A percentile compares a stretch with the other conserved stretches of the same genome.
These are phyloP conservation scores for Hofmannophila pseudospretella DNA, from an alignment of 2,888 invertebrate genomes.

Conservation along the genomic window DNA sequence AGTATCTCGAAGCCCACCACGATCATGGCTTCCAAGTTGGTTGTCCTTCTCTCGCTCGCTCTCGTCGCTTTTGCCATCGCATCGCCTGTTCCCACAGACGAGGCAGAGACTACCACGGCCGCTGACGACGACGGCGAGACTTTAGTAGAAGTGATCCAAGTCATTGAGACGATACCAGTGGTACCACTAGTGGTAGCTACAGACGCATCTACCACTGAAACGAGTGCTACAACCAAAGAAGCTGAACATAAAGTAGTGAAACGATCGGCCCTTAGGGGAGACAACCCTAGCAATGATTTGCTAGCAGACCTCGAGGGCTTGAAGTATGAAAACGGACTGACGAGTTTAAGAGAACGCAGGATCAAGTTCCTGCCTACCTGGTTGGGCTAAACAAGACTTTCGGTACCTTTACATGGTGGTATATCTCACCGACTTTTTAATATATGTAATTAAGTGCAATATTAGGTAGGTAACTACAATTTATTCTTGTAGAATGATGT, in stretches of 20 bases:
- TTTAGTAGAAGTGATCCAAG: constrained; percentile 41
- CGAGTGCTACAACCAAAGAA: constrained; percentile 19
- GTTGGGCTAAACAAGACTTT: constrained; percentile 42
- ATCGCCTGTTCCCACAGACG: constrained; percentile 38
- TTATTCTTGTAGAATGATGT: too few relatives aligned
- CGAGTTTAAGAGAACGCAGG: constrained; percentile 52
- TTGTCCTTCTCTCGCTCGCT: constrained; percentile 47
- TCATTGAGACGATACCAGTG: constrained; percentile 47
- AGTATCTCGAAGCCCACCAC: constrained; percentile 42
- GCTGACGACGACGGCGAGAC: constrained; percentile 27
- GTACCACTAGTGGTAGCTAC: constrained; percentile 30
- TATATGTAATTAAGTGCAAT: too few relatives aligned
- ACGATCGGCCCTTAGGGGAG: constrained; percentile 51
- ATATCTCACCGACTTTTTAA: too few relatives aligned
- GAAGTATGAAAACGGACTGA: constrained; percentile 42
- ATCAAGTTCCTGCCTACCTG: constrained; percentile 66
- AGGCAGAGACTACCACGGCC: constrained; percentile 32
- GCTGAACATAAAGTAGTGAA: constrained; percentile 46
- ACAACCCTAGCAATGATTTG: constrained; percentile 54
- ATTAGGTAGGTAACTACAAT: too few relatives aligned
- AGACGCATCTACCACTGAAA: constrained; percentile 20
- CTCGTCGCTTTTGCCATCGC: constrained; percentile 35
- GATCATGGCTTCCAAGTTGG: constrained; percentile 49
- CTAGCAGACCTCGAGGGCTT: constrained; percentile 52
- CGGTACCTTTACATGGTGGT: too few relatives aligned